These are phyloP conservation scores for Calcarius ornatus DNA, from an alignment of 2,113 vertebrate genomes.

Conservation along the genomic window DNA sequence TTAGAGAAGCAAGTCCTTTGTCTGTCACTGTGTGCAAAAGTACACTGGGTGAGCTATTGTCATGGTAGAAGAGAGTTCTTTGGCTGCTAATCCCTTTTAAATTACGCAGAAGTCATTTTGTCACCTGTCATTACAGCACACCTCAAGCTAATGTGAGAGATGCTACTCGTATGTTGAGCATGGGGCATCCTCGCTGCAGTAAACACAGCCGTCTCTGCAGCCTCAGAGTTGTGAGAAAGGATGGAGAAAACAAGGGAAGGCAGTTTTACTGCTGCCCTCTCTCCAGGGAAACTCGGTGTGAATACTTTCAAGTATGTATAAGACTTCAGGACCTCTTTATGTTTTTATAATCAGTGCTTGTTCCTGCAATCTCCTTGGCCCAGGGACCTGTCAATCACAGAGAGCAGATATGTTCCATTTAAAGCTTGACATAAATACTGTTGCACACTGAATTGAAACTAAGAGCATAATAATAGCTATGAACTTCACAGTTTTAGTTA, in stretches of 20 bases:
- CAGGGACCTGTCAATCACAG: neutral
- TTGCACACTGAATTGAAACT: neutral
- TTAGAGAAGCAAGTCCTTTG: neutral
- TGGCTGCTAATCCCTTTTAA: neutral
- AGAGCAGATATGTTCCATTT: neutral
- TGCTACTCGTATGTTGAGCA: neutral
- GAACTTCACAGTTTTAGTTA: neutral
- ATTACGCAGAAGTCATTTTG: neutral
- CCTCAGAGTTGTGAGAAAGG: slow-evolving; percentile 84
- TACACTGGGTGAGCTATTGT: neutral
- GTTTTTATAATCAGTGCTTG: neutral
- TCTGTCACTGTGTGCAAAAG: neutral
- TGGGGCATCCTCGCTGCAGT: slow-evolving; percentile 74
- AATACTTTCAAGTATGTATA: slow-evolving; percentile 86
- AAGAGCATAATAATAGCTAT: neutral
- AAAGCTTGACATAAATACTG: neutral
- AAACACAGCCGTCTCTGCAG: slow-evolving; percentile 75
- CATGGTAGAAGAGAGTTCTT: neutral
- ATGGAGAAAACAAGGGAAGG: slow-evolving; percentile 88
- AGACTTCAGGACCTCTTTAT: neutral
- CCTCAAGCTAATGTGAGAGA: slow-evolving; percentile 9
- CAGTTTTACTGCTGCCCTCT: slow-evolving; percentile 87
- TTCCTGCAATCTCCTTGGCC: neutral
- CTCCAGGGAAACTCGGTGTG: slow-evolving; percentile 78
- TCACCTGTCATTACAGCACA: slow-evolving; percentile 64